These are phyloP conservation scores for Cylas formicarius DNA, from an alignment of 1,140 invertebrate species.

Conservation along the genomic window DNA sequence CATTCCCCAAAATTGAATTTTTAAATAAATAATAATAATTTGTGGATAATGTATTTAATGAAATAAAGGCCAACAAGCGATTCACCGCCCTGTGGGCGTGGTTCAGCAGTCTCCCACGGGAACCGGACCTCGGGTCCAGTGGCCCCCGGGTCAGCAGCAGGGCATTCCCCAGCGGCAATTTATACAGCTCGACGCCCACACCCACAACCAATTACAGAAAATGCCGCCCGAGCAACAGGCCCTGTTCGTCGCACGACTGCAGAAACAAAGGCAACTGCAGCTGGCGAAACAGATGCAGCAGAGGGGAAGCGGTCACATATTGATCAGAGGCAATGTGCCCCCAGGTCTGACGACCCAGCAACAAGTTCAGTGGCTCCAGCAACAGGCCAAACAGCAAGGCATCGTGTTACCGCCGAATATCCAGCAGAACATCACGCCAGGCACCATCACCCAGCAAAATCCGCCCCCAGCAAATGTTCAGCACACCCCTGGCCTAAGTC, in stretches of 20 bases:
- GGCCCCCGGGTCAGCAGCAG: conserved; percentile 39
- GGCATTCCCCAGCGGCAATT: conserved; percentile 51
- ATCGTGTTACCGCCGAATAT: conserved; percentile 41
- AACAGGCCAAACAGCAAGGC: conserved; percentile 50
- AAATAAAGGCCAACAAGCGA: conserved; percentile 24
- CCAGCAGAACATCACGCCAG: conserved; percentile 34
- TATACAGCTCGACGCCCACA: conserved; percentile 67
- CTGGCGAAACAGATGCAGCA: conserved; percentile 47
- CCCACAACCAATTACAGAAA: conserved; percentile 74
- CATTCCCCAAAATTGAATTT: no score
- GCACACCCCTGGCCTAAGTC: conserved; percentile 44
- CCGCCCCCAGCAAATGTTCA: conserved; percentile 19
- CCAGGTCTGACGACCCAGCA: conserved; percentile 56
- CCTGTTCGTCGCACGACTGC: conserved; percentile 66
- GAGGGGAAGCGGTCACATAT: conserved; percentile 42
- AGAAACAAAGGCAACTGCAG: conserved; percentile 54
- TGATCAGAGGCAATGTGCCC: conserved; percentile 45
- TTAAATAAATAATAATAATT: no score
- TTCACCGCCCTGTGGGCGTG: conserved; percentile 30
- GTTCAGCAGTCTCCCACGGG: conserved; percentile 27
- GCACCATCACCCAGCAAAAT: conserved; percentile 21
- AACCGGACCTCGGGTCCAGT: conserved; percentile 25
- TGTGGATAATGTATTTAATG: no score
- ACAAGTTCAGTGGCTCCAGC: conserved; percentile 61
- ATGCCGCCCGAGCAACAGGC: conserved; percentile 70